Conservation (phyloP, 1,140 invertebrate genomes). For the Drosophila sp. region DNA sequence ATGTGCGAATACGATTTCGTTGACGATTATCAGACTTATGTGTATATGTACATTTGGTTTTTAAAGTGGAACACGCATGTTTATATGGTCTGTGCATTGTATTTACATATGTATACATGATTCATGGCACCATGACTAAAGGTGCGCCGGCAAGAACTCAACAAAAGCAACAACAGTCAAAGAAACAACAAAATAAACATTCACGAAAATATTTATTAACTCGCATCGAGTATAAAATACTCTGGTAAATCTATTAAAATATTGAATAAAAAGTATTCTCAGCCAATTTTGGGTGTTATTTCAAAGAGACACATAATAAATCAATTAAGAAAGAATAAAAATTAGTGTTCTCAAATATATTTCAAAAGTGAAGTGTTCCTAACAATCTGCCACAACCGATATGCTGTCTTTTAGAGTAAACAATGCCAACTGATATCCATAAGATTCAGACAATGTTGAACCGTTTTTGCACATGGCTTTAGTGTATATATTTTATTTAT, state of each 20-base stretch:
- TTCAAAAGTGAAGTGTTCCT: neutral
- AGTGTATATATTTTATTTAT: slow-evolving; percentile 43
- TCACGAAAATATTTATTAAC: slow-evolving; percentile 17
- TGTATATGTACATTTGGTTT: slow-evolving; percentile 36
- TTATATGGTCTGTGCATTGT: slow-evolving; percentile 46
- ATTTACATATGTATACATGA: slow-evolving; percentile 71
- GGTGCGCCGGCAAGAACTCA: slow-evolving; percentile 57
- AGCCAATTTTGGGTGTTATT: neutral
- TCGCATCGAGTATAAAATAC: slow-evolving; percentile 5
- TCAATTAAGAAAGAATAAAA: too few species aligned
- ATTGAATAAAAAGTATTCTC: too few species aligned
- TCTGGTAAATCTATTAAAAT: slow-evolving; percentile 9
- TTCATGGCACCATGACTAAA: slow-evolving; percentile 67
- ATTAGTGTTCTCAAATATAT: neutral
- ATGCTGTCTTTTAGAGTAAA: slow-evolving; percentile 17
- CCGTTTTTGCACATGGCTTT: slow-evolving; percentile 50
- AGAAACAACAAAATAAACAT: slow-evolving; percentile 42
- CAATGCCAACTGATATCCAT: slow-evolving; percentile 8
- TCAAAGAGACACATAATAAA: too few species aligned
- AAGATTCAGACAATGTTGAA: slow-evolving; percentile 19
- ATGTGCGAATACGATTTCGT: slow-evolving; percentile 24
- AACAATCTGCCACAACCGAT: neutral
- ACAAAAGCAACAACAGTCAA: slow-evolving; percentile 44
- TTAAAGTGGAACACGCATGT: slow-evolving; percentile 73
- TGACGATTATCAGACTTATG: slow-evolving; percentile 33